Base-by-base conservation (phyloP, 1,140 invertebrate species). In the Helicoverpa zea region DNA sequence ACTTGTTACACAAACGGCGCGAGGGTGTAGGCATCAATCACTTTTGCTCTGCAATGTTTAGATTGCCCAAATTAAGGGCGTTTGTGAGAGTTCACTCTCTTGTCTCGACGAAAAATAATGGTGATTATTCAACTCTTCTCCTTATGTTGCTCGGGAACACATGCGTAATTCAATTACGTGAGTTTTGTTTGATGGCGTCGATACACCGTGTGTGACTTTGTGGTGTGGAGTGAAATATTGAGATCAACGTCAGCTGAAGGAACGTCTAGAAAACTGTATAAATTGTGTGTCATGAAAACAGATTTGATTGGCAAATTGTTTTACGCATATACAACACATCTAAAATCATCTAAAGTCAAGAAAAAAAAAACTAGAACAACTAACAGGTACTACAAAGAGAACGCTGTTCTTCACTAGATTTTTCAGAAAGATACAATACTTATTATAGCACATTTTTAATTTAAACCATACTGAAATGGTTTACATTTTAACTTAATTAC, bases 11-110 rank as follows among this genome's bases (percentile, higher is more conserved):
- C 84, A 75, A 72, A 73, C 59, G 75, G 74, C 49, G 74, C 49
- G 63, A 76, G 80, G 85, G 76, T 78, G 88, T 79, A 81, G 68
- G 56, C 86, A 88, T 88, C 84, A 84, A 89, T 89, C 88, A 87
- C 85, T 81, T 76, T 76, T 79, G 80, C 80, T 83, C 83, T 83
- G 84, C 87, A 73, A 87, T 87, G 88, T 87, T 89, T 89, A 88
- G 87, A 89, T 88, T 87, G 84, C 80, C 75, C 81, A 84, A 88
- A 88, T 88, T 89, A 87, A 84, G 84, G 84, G 66, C 75, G 81
- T 84, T 80, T 84, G 81, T 80, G 83, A 81, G 79, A 79, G 75
- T 66, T 73, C n/a, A n/a, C 59, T 54, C 35, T 35, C 35, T 80
- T 81, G 79, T 66, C 78, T 81, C 56, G 81, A 82, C 83, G 83